Evolutionary conservation across 2,113 vertebrate species (phyloP).

Genomic region (Hippolais icterina): DNA sequence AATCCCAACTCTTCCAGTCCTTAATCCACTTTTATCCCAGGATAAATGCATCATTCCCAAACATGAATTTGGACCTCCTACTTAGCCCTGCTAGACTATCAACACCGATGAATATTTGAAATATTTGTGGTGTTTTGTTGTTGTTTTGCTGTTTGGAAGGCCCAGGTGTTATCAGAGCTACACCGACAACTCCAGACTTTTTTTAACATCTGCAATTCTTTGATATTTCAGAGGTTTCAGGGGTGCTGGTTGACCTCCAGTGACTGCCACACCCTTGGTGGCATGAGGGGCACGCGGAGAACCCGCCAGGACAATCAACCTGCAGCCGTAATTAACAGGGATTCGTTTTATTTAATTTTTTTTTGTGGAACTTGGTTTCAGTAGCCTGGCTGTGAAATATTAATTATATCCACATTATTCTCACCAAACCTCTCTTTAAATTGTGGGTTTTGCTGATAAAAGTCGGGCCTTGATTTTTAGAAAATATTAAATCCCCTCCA

Average conservation of each 20-base stretch:
- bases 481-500: not conserved
- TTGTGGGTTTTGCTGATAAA: fast-evolving
- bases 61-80: not conserved
- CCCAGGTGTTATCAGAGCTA: fast-evolving
- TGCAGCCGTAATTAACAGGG: fast-evolving
- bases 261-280: not conserved
- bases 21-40: not conserved
- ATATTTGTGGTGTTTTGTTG: not conserved
- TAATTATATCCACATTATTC: not conserved
- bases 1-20: not conserved
- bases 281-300: fast-evolving
- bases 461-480: not conserved
- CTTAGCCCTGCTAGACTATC: not conserved
- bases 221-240: not conserved
- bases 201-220: fast-evolving
- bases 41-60: not conserved
- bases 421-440: not conserved
- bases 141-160: not conserved
- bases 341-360: not conserved
- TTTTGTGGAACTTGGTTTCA: not conserved
- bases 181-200: not conserved
- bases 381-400: not conserved
- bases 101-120: fast-evolving
- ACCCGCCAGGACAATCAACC: not conserved
- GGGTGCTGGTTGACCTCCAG: not conserved